Conservation (phyloP, 2,888 invertebrate species). For the Tenthredo scrophulariae region DNA sequence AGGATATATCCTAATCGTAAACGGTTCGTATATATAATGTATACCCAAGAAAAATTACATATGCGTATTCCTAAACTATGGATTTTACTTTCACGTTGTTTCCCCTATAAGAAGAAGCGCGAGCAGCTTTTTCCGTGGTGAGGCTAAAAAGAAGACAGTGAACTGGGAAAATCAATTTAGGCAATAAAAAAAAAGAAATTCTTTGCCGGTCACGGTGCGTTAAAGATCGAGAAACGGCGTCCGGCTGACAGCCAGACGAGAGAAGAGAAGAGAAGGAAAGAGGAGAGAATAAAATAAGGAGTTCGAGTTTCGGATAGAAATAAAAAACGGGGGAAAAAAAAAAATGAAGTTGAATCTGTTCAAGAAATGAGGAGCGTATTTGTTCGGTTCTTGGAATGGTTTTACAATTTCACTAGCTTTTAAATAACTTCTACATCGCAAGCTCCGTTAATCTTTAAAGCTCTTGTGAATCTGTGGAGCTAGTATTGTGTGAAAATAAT, state of each 20-base stretch:
- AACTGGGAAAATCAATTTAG: constrained; percentile 58
- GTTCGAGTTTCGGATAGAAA: neutral
- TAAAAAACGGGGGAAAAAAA: constrained; percentile 43
- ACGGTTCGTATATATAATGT: neutral
- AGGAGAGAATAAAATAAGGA: constrained; percentile 58
- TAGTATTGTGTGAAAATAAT: neutral
- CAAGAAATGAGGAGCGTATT: constrained; percentile 15
- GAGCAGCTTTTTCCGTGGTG: neutral
- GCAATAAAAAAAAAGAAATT: constrained; percentile 59
- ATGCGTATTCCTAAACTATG: neutral
- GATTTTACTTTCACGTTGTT: neutral
- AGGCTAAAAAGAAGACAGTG: neutral
- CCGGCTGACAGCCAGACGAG: constrained; percentile 53
- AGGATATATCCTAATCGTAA: neutral
- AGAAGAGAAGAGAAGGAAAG: constrained; percentile 52
- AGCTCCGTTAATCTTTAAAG: neutral
- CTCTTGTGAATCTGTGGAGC: neutral
- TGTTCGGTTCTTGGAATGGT: constrained; percentile 40
- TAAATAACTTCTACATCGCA: neutral
- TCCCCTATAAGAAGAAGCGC: neutral
- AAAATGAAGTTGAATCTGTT: constrained; percentile 49
- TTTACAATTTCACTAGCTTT: constrained; percentile 15
- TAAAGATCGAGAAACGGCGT: constrained; percentile 58
- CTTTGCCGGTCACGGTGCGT: constrained; percentile 57
- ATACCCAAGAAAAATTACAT: neutral